Evolutionary conservation across 2,797 vertebrate genomes (phyloP).

Genomic region (Syncerus caffer): DNA sequence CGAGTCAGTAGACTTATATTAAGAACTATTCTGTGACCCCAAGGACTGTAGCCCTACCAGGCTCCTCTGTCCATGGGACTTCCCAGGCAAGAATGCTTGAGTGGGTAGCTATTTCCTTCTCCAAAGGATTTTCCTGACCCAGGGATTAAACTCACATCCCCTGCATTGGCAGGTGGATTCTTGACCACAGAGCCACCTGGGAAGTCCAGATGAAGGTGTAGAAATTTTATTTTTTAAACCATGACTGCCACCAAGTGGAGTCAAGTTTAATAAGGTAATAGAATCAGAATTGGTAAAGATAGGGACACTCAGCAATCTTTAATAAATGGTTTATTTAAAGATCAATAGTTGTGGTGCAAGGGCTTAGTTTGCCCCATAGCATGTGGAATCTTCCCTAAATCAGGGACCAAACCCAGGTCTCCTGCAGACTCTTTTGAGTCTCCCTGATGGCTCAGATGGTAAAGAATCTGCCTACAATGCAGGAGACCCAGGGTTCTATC

Average conservation of each 20-base stretch:
- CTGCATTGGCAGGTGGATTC: not conserved
- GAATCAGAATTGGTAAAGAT: not conserved
- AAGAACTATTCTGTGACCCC: not conserved
- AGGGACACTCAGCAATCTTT: not conserved
- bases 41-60: not conserved
- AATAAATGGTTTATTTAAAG: not conserved
- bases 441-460: not conserved
- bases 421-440: not conserved
- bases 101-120: not conserved
- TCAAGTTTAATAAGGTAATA: not conserved
- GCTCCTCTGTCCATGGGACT: not conserved
- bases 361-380: not conserved
- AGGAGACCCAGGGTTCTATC: not conserved
- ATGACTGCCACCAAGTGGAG: constrained; percentile 47
- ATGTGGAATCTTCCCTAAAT: not conserved
- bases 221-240: not conserved
- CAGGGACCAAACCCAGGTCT: not conserved
- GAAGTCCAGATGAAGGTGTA: not conserved
- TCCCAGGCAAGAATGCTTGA: not conserved
- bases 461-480: not conserved
- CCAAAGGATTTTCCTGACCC: not conserved
- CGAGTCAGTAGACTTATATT: not conserved
- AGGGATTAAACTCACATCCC: not conserved
- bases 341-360: not conserved
- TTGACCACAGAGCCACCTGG: not conserved